phyloP scores from a whole-genome alignment of 2,113 vertebrate species.

The Chaetops frenatus region DNA sequence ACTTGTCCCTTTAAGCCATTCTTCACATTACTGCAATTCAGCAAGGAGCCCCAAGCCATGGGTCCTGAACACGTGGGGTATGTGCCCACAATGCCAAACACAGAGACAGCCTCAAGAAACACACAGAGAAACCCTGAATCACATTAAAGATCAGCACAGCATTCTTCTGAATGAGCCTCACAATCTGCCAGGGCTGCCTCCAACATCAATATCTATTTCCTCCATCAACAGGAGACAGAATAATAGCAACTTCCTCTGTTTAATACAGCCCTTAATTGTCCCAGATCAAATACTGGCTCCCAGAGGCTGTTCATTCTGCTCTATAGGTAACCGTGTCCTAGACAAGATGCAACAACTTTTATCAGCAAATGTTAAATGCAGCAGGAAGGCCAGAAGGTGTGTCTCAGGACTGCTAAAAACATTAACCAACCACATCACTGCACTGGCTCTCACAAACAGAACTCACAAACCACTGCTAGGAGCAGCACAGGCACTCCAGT shows the following conservation, averaged over 20 bases:
- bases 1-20: neutral
- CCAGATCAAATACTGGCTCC: neutral
- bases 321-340: neutral
- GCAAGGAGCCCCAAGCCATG: rapidly evolving
- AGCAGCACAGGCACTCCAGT: neutral
- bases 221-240: neutral
- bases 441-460: neutral
- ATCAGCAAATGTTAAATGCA: neutral
- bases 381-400: neutral
- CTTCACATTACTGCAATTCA: neutral
- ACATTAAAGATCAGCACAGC: neutral
- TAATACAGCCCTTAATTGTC: neutral
- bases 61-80: rapidly evolving
- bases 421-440: neutral
- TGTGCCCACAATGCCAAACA: neutral
- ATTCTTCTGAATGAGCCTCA: neutral
- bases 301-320: neutral
- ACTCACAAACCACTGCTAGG: neutral
- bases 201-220: conserved; percentile 35
- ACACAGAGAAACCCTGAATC: neutral
- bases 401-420: neutral
- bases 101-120: neutral
- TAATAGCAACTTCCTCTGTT: conserved; percentile 5
- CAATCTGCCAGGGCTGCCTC: neutral
- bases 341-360: neutral